Conservation (phyloP, 2,888 invertebrate species). For the Ellobium chinense region DNA sequence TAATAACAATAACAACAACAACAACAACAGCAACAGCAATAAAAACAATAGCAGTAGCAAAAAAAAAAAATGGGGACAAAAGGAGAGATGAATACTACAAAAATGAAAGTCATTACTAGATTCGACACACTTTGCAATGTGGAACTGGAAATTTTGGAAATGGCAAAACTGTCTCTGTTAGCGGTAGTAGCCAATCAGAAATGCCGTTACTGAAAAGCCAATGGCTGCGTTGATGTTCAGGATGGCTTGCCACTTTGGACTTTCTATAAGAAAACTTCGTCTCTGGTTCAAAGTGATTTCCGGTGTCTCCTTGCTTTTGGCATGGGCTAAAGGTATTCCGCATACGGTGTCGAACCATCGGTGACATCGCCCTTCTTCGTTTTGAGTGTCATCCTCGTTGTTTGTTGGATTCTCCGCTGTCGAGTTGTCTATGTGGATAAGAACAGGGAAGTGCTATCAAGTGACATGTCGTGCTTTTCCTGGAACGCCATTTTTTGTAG, state of each 20-base stretch:
- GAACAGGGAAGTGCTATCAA: neutral
- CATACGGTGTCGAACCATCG: constrained; percentile 59
- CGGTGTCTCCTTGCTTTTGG: constrained; percentile 27
- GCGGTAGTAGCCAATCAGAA: constrained; percentile 65
- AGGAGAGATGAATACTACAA: too few species aligned
- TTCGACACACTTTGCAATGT: too few species aligned
- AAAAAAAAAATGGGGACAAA: too few species aligned
- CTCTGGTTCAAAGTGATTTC: constrained; percentile 54
- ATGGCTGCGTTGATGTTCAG: constrained; percentile 66
- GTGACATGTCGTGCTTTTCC: neutral
- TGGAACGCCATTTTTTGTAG: neutral
- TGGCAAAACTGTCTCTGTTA: too few species aligned
- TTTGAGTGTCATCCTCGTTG: constrained; percentile 13
- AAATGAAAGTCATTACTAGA: too few species aligned
- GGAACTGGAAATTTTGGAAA: too few species aligned
- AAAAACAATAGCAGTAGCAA: too few species aligned
- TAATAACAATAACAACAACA: too few species aligned
- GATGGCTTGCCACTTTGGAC: constrained; percentile 56
- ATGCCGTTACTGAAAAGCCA: constrained; percentile 62
- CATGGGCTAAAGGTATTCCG: constrained; percentile 56
- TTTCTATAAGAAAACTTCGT: constrained; percentile 58
- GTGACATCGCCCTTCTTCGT: constrained; percentile 46
- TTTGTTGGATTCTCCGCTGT: neutral
- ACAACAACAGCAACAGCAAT: too few species aligned
- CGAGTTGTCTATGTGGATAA: neutral